Evolutionary conservation across 2,888 invertebrate species (phyloP).

Genomic region (Pristionchus maxplancki): DNA sequence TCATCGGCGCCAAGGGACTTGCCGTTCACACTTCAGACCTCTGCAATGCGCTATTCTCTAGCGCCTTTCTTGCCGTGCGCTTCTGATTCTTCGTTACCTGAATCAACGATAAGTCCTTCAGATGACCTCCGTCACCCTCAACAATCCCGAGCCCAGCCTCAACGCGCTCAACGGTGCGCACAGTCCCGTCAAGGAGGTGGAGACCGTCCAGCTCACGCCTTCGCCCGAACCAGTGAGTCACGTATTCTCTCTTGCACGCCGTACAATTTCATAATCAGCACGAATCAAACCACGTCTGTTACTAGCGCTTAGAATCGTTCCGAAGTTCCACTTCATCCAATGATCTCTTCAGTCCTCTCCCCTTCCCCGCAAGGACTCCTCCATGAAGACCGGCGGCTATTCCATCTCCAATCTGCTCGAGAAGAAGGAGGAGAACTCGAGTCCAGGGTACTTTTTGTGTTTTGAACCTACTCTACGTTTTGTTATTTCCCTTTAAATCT

Average conservation of each 20-base stretch:
- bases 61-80: too few species aligned
- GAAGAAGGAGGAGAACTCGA: constrained; percentile 56
- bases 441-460: constrained; percentile 12
- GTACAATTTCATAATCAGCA: background rate
- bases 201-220: constrained; percentile 29
- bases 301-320: too few species aligned
- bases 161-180: background rate
- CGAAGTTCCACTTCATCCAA: too few species aligned
- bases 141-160: background rate
- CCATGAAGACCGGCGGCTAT: constrained; percentile 46
- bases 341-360: constrained; percentile 21
- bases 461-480: background rate
- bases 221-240: constrained; percentile 46
- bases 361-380: constrained; percentile 10
- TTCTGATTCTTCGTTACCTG: background rate
- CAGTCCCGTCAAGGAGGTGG: constrained; percentile 1
- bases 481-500: background rate
- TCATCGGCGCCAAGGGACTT: too few species aligned
- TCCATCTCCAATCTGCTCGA: constrained; percentile 57
- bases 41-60: too few species aligned
- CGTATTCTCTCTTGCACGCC: too few species aligned
- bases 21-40: too few species aligned
- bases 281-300: background rate
- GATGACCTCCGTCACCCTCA: constrained; percentile 30
- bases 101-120: background rate